Evolutionary conservation across 92 coral and sea anemone genomes (phyloP), one percentile per base, ranked within the genome.

Genomic region (Umimayanthus chanpuru): DNA sequence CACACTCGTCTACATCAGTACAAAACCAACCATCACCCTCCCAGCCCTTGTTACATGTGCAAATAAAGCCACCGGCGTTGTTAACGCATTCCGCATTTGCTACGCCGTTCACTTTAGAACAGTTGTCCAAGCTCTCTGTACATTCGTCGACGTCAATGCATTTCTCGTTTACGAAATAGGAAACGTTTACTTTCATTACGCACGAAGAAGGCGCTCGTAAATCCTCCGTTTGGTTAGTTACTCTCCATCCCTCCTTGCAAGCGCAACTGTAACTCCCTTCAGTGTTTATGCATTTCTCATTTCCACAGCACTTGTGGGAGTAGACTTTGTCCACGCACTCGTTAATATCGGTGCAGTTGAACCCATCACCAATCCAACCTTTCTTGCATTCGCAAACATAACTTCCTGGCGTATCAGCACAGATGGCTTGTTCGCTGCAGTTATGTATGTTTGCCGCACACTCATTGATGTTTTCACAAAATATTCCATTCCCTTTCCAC

Each of bases 131-230:
- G 43, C 84, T 92, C 70, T 90, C 93, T 26, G 77, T 44, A 23
- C 94, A 92, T 88, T 92, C 94, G 61, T 90, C 91, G 14, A 85
- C 40, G n/a, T 92, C 94, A 73, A 84, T 74, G 66, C 92, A 90
- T 29, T 79, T 25, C 12, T 70, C 36, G 39, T 43, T 79, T 30
- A 87, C 36, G 20, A 83, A 43, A 15, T 82, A 81, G 4, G 89
- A 80, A 40, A 65, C 67, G 68, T 61, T 74, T 23, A 40, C 58
- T n/a, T 76, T 21, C 77, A 78, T 85, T 7, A 21, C 56, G 64
- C 92, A 89, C 16, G 16, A 10, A 28, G 85, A 65, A 18, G 85
- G 53, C 21, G 50, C 50, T 39, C 67, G 74, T 23, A 55, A 11
- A 0, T 79, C 83, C 16, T 70, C 81, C 8, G 82, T 85, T 25